phyloP scores from a whole-genome alignment of 35 echinoderm and acorn worm species.

The Apostichopus californicus region DNA sequence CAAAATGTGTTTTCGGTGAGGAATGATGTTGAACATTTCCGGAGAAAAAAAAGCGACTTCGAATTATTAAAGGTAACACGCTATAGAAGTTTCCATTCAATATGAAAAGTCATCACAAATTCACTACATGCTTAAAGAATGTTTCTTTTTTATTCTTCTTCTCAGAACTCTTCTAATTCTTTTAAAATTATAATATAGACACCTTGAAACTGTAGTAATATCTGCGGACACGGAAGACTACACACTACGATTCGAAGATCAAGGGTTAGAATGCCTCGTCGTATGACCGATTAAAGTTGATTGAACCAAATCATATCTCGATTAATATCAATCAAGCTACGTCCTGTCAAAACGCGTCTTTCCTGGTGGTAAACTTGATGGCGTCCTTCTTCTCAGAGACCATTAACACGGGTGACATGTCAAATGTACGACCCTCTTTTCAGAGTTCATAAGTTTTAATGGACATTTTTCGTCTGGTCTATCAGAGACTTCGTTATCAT shows the following conservation, averaged over 20 bases:
- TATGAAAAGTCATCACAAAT: too few relatives aligned
- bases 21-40: too few relatives aligned
- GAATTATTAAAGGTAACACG: too few relatives aligned
- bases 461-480: slow-evolving; percentile 27
- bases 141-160: too few relatives aligned
- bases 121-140: too few relatives aligned
- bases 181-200: too few relatives aligned
- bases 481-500: slow-evolving; percentile 39
- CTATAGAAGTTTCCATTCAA: too few relatives aligned
- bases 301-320: slow-evolving; percentile 36
- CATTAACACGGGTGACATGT: slow-evolving; percentile 23
- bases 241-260: neutral
- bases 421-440: slow-evolving; percentile 32
- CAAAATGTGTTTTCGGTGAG: too few relatives aligned
- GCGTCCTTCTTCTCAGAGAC: slow-evolving; percentile 34
- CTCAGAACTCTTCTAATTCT: too few relatives aligned
- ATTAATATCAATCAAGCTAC: slow-evolving; percentile 39
- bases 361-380: slow-evolving; percentile 16
- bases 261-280: slow-evolving; percentile 11
- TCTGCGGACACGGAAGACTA: neutral
- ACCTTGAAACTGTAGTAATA: too few relatives aligned
- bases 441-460: slow-evolving; percentile 8
- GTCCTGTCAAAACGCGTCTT: slow-evolving; percentile 28
- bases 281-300: slow-evolving; percentile 50
- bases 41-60: too few relatives aligned